Percentiles rank a stretch among this genome's conserved stretches.
Conservation (phyloP, 2,113 vertebrate species). For the Mandrillus leucophaeus region DNA sequence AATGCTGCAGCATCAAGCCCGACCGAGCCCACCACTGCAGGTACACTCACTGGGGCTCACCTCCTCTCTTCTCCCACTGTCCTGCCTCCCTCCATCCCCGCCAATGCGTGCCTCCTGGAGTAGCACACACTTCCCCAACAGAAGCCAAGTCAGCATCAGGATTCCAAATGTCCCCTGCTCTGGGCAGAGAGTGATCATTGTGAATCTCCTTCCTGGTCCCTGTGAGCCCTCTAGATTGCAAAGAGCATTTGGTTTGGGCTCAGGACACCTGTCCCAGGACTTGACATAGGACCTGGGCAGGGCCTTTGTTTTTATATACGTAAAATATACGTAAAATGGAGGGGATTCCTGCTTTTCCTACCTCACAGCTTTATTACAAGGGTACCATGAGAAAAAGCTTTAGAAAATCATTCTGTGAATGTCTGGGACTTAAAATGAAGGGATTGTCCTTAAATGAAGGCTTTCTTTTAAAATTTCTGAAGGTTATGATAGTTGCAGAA, state of each 20-base stretch:
- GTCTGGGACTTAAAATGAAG: neutral
- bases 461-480: neutral
- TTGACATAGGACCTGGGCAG: neutral
- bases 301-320: neutral
- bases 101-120: neutral
- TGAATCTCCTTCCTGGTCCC: too few species aligned
- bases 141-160: neutral
- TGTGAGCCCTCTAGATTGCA: neutral
- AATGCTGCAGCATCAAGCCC: conserved; percentile 99
- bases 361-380: neutral
- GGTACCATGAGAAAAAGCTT: neutral
- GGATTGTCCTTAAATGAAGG: neutral
- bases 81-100: neutral
- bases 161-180: neutral
- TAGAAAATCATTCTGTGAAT: neutral
- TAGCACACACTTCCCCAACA: accelerated
- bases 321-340: neutral
- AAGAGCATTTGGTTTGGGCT: neutral
- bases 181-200: accelerated
- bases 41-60: conserved; percentile 74
- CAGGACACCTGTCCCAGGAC: neutral
- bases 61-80: too few species aligned
- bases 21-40: conserved; percentile 99
- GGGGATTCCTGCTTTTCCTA: neutral
- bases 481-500: neutral